Base-by-base conservation (phyloP, 2,113 vertebrate genomes). In the Sander lucioperca region DNA sequence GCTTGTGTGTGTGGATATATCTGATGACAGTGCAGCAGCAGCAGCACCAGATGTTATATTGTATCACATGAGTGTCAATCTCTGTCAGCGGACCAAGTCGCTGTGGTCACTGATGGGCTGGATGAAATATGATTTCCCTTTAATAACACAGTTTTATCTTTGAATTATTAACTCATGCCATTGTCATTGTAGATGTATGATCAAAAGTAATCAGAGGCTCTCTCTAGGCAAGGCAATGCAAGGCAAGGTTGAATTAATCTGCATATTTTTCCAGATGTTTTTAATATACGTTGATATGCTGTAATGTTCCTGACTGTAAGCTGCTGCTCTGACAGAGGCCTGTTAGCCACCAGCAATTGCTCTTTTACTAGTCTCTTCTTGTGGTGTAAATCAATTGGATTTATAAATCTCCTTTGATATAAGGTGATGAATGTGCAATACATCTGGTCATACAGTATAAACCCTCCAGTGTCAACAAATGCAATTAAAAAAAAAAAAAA, bases 1-100 rank as follows among this genome's bases (percentile, higher is more conserved):
- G 25, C 47, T 6, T 59, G 56, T 51, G 9, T 54, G 5, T 75
- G 36, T 43, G 6, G 30, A 6, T 57, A n/a, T 18, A 57, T 70
- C 39, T 77, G 36, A 82, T 76, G 72, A 68, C 33, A 39, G 11
- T 58, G 74, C 30, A 6, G 43, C 81, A 33, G 43, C 81, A 33
- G 66, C 30, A 6, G 43, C 81, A 33, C 18, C 59, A 66, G 43
- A 71, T 72, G 51, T 77, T 65, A 78, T 66, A 23, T 61, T 2
- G 13, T 54, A 19, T 72, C 11, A 51, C 15, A 58, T 6, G 9
- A 51, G 25, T 61, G 79, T 68, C 62, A 27, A 3, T 30, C 47
- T 58, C 70, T 43, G 50, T 72, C 53, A 25, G 69, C 2, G 11
- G 18, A 30, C 11, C 12, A n/a, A 33, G 14, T 19, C 11, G 2